Percentiles rank a stretch among this genome's conserved stretches.
phyloP scores from a whole-genome alignment of 2,888 invertebrate genomes.

The Himalopsyche kuldschensis region DNA sequence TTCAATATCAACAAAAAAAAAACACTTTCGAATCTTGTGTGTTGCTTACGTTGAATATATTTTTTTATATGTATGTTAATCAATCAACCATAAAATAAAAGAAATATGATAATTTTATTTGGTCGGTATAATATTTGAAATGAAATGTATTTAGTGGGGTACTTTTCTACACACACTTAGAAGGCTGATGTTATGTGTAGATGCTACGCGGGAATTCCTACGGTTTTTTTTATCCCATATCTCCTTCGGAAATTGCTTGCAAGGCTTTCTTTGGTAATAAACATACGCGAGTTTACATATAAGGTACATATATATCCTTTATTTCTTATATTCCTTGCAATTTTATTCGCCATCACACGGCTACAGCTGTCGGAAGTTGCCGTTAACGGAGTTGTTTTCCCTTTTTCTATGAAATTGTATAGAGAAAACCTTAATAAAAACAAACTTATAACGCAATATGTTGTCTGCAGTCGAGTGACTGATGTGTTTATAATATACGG shows the following conservation, averaged over 20 bases:
- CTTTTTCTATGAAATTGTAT: not conserved
- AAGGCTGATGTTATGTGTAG: not conserved
- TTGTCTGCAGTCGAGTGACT: not conserved
- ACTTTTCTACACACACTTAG: not conserved
- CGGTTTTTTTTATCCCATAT: not conserved
- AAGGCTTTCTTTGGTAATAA: not conserved
- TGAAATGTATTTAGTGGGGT: not conserved
- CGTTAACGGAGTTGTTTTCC: slow-evolving; percentile 1
- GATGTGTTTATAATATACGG: not conserved
- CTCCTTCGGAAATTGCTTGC: not conserved
- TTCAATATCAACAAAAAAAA: too few species aligned
- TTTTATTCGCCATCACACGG: not conserved
- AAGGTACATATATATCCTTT: not conserved
- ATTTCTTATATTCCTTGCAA: not conserved
- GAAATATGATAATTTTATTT: too few species aligned
- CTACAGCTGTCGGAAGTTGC: not conserved
- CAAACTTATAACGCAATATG: not conserved
- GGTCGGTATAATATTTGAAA: too few species aligned
- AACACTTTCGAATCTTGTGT: too few species aligned
- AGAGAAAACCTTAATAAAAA: not conserved
- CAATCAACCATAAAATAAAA: too few species aligned
- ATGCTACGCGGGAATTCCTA: not conserved
- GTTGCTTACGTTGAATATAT: too few species aligned
- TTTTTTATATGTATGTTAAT: too few species aligned
- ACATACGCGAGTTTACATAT: not conserved